Conservation (phyloP, 1,140 invertebrate species). For the Drosophila sucinea region DNA sequence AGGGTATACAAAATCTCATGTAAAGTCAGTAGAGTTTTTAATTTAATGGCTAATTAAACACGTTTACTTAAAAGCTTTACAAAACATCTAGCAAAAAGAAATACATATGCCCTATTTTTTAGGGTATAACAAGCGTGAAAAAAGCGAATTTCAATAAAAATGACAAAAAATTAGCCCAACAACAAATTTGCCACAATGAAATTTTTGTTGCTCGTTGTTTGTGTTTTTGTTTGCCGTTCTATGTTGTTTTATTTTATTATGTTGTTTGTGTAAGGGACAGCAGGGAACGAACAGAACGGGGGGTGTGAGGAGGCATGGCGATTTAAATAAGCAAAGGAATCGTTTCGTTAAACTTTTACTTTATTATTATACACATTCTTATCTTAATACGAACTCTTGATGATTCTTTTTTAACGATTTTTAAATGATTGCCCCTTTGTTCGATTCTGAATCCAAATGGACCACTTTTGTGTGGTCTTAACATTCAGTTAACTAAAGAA, state of each 20-base stretch:
- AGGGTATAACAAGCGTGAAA: conserved; percentile 10
- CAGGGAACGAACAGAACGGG: not conserved
- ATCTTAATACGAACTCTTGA: conserved; percentile 7
- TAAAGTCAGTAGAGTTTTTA: no score
- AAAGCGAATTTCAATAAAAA: conserved; percentile 4
- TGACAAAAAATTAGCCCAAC: conserved; percentile 50
- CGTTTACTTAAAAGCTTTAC: no score
- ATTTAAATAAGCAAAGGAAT: conserved; percentile 1
- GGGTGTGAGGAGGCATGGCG: not conserved
- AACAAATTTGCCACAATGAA: conserved; percentile 50
- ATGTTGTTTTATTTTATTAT: conserved; percentile 13
- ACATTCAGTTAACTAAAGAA: not conserved
- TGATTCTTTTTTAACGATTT: conserved; percentile 14
- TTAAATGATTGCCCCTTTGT: conserved; percentile 16
- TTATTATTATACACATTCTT: conserved; percentile 10
- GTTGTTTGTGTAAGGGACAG: not conserved
- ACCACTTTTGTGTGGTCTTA: conserved; percentile 7
- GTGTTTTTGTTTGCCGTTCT: conserved; percentile 16
- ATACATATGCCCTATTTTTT: not conserved
- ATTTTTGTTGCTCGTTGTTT: conserved; percentile 27
- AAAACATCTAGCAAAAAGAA: no score
- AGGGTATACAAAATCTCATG: no score
- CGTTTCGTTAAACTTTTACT: conserved; percentile 10
- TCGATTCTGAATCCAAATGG: conserved; percentile 1
- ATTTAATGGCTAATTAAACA: no score